Conservation (phyloP, 2,797 vertebrate species). For the Dendrocincla fuliginosa region DNA sequence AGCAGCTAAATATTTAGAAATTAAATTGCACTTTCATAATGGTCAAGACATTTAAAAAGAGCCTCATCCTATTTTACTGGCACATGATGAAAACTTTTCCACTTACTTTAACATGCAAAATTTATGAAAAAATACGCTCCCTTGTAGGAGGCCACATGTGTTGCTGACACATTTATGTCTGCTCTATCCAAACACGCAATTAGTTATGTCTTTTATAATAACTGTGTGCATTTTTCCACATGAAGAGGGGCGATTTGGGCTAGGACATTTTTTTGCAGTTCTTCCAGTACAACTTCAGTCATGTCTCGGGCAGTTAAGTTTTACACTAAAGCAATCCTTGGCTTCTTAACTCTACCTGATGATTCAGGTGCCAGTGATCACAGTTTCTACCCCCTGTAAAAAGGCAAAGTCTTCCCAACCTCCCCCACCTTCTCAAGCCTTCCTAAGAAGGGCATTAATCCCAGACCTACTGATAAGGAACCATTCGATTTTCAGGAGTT, state of each 20-base stretch:
- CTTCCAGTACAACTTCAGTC: background rate
- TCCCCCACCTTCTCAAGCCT: background rate
- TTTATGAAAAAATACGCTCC: background rate
- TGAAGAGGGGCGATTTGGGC: background rate
- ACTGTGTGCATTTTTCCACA: background rate
- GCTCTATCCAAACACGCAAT: slow-evolving; percentile 29
- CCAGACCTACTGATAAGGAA: background rate
- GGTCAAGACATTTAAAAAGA: background rate
- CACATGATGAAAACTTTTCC: background rate
- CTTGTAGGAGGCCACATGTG: background rate
- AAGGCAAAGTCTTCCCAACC: background rate
- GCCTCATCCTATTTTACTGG: background rate
- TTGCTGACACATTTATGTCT: slow-evolving; percentile 31
- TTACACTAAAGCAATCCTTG: background rate
- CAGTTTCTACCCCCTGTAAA: background rate
- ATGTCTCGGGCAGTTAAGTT: background rate
- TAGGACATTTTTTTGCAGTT: background rate
- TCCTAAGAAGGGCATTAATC: background rate
- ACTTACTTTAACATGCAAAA: background rate
- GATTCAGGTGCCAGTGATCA: background rate
- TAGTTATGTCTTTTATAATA: background rate
- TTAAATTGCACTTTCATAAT: background rate
- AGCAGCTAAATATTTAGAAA: background rate
- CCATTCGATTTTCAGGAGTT: background rate
- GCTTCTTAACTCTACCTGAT: background rate